These are phyloP conservation scores for Belonocnema kinseyi DNA, from an alignment of 1,140 invertebrate species.

Conservation along the genomic window DNA sequence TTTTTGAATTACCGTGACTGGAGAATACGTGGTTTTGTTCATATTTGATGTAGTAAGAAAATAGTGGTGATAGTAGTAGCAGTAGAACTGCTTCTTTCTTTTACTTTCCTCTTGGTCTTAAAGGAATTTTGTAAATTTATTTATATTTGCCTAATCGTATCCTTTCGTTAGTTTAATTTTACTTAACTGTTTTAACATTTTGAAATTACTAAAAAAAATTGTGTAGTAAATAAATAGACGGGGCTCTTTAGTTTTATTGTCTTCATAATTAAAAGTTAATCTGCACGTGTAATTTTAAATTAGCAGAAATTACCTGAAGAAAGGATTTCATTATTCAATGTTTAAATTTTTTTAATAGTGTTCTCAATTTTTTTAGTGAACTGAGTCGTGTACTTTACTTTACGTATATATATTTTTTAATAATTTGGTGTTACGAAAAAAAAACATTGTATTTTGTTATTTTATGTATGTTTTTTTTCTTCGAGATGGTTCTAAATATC, in stretches of 20 bases:
- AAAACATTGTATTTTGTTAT: neutral
- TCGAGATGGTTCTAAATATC: too few relatives aligned
- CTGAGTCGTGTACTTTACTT: neutral
- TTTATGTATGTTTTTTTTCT: too few relatives aligned
- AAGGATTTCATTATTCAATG: too few relatives aligned
- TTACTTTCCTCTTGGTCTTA: neutral
- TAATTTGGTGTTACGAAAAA: neutral
- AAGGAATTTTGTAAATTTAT: neutral
- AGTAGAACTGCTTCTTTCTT: too few relatives aligned
- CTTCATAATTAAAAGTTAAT: neutral
- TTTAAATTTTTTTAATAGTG: neutral
- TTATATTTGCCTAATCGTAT: neutral
- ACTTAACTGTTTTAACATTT: neutral
- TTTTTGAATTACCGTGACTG: neutral
- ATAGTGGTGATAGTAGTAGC: constrained; percentile 7
- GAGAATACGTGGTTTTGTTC: constrained; percentile 5
- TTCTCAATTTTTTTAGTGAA: neutral
- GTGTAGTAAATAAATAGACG: neutral
- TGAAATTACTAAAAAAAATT: constrained; percentile 3
- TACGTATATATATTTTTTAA: neutral
- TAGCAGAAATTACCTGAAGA: too few relatives aligned
- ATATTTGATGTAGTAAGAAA: neutral
- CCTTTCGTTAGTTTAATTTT: neutral
- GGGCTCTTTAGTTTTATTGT: neutral
- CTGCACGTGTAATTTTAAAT: too few relatives aligned